phyloP scores from a whole-genome alignment of 2,113 vertebrate genomes.

The Vireo altiloquus region DNA sequence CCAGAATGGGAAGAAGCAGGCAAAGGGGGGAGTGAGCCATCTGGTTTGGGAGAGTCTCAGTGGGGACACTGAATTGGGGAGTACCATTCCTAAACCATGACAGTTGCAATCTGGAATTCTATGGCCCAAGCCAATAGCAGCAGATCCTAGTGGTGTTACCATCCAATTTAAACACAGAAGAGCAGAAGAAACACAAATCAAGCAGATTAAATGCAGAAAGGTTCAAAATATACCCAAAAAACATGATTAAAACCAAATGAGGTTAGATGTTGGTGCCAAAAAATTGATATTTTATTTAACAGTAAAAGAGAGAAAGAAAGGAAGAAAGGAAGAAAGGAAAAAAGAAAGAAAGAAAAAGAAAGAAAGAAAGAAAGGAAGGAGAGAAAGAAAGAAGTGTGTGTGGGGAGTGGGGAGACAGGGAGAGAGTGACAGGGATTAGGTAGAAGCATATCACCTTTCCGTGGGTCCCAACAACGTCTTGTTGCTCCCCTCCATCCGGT shows the following conservation, averaged over 20 bases:
- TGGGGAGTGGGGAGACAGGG: too few relatives aligned
- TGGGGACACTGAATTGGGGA: neutral
- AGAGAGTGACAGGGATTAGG: too few relatives aligned
- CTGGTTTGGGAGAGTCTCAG: neutral
- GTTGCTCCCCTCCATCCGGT: too few relatives aligned
- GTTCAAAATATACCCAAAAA: neutral
- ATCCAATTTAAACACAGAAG: neutral
- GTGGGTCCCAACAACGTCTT: too few relatives aligned
- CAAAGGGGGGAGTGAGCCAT: neutral
- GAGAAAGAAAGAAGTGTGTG: too few relatives aligned
- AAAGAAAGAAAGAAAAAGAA: neutral
- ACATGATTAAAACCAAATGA: neutral
- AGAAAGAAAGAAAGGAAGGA: neutral
- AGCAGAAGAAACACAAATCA: neutral
- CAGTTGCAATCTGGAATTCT: neutral
- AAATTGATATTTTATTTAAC: neutral
- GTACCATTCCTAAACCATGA: neutral
- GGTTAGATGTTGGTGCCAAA: neutral
- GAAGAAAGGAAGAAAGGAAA: neutral
- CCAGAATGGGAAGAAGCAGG: fast-evolving
- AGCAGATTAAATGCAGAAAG: neutral
- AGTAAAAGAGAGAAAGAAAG: neutral
- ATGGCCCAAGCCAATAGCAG: neutral
- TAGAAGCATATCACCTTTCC: too few relatives aligned
- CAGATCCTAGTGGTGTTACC: neutral